Evolutionary conservation across 2,797 vertebrate species (phyloP).

Genomic region (Enteromius treurensis): DNA sequence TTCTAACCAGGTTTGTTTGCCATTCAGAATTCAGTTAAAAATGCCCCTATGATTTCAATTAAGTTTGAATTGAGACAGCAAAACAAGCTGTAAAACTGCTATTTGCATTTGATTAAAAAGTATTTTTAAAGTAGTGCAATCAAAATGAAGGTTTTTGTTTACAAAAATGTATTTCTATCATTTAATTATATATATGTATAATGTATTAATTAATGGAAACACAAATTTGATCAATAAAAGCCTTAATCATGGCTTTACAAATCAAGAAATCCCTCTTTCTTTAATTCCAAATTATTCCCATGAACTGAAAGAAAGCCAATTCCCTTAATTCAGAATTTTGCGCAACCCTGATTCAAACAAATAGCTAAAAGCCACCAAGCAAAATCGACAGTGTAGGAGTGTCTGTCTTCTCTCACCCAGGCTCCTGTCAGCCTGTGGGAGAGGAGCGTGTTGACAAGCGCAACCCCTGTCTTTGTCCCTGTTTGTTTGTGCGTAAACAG

Average conservation of each 20-base stretch:
- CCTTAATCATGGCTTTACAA: neutral
- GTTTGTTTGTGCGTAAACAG: conserved; percentile 54
- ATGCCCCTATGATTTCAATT: neutral
- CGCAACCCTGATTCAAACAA: neutral
- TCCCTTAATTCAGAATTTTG: neutral
- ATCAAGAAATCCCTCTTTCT: neutral
- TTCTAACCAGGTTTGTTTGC: conserved; percentile 21
- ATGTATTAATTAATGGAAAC: neutral
- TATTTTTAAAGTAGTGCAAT: neutral
- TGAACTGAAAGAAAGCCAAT: neutral
- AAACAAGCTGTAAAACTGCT: neutral
- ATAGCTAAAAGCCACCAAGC: conserved; percentile 7
- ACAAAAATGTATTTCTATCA: too few species aligned
- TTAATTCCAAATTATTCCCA: neutral
- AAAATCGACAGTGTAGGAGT: neutral
- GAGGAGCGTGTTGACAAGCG: conserved; percentile 29
- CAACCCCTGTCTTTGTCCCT: conserved; percentile 46
- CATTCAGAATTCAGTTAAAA: neutral
- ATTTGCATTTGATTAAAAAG: neutral
- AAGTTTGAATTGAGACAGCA: neutral
- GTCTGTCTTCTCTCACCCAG: conserved; percentile 20
- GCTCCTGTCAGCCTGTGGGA: conserved; percentile 36
- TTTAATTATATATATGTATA: too few species aligned
- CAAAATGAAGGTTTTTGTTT: too few species aligned
- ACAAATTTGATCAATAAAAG: neutral